Conservation (phyloP, 2,888 invertebrate genomes). For the Halocaridina rubra region DNA sequence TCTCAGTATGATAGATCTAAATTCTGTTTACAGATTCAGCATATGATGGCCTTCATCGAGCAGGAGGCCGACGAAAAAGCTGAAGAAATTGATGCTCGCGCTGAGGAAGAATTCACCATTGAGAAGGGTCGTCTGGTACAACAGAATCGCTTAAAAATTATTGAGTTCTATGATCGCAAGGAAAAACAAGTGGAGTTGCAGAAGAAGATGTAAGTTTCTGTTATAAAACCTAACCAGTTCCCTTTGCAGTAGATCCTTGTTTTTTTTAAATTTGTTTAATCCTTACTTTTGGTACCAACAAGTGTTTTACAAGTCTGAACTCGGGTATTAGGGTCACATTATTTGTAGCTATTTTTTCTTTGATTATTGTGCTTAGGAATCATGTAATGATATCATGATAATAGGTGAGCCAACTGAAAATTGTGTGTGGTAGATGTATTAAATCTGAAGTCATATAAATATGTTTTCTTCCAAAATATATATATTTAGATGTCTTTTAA, state of each 20-base stretch:
- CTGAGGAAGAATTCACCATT: slow-evolving; percentile 99
- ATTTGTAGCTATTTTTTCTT: too few relatives aligned
- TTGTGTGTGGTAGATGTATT: too few relatives aligned
- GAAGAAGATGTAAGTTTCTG: slow-evolving; percentile 89
- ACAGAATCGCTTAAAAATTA: slow-evolving; percentile 97
- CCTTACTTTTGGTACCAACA: neutral
- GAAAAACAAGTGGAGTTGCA: slow-evolving; percentile 99
- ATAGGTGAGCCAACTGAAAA: too few relatives aligned
- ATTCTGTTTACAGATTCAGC: slow-evolving; percentile 85
- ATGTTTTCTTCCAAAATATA: too few relatives aligned
- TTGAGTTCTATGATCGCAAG: slow-evolving; percentile 99
- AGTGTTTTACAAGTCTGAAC: too few relatives aligned
- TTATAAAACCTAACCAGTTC: too few relatives aligned
- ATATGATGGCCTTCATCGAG: slow-evolving; percentile 99
- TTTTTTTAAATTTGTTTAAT: neutral
- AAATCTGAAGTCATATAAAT: too few relatives aligned
- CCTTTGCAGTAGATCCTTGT: neutral
- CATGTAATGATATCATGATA: too few relatives aligned
- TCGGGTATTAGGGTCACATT: too few relatives aligned
- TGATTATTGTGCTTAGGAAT: too few relatives aligned
- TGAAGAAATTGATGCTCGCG: slow-evolving; percentile 99
- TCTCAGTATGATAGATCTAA: neutral
- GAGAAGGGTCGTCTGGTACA: slow-evolving; percentile 98
- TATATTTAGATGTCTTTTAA: too few relatives aligned
- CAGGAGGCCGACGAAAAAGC: slow-evolving; percentile 99